Conservation (phyloP, 2,888 invertebrate genomes). For the Cephonodes hylas region DNA sequence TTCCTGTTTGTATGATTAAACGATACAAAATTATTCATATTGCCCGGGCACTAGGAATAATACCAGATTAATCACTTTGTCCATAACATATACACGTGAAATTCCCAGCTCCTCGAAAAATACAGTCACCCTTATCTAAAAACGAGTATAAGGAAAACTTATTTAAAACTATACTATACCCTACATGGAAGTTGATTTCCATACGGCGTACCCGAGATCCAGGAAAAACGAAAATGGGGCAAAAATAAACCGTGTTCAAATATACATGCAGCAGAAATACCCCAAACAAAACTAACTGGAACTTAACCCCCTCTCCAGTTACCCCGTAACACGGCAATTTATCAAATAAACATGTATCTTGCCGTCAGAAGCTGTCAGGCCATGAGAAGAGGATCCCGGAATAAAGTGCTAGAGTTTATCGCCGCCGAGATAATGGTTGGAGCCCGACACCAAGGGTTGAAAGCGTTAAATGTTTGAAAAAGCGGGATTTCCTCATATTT, state of each 20-base stretch:
- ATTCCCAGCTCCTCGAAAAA: no score
- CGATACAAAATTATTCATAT: no score
- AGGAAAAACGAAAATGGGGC: neutral
- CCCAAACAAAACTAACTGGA: neutral
- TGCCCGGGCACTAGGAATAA: no score
- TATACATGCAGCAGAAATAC: neutral
- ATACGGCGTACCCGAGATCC: neutral
- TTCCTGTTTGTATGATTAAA: no score
- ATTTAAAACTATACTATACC: no score
- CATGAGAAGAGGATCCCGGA: slow-evolving; percentile 6
- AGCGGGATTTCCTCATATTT: neutral
- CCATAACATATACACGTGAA: no score
- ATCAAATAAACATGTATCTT: slow-evolving; percentile 15
- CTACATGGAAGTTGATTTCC: no score
- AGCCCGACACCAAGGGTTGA: neutral
- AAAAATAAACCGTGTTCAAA: neutral
- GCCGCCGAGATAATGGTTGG: neutral
- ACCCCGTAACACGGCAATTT: slow-evolving; percentile 11
- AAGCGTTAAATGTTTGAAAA: neutral
- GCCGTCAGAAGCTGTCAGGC: slow-evolving; percentile 12
- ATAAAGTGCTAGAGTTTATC: slow-evolving; percentile 11
- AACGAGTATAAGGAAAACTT: no score
- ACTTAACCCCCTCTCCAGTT: neutral
- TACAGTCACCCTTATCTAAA: no score
- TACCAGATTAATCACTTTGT: no score